Percentiles rank a stretch among this genome's conserved stretches.
phyloP scores from a whole-genome alignment of 2,113 vertebrate species.

The Syngnathus typhle region DNA sequence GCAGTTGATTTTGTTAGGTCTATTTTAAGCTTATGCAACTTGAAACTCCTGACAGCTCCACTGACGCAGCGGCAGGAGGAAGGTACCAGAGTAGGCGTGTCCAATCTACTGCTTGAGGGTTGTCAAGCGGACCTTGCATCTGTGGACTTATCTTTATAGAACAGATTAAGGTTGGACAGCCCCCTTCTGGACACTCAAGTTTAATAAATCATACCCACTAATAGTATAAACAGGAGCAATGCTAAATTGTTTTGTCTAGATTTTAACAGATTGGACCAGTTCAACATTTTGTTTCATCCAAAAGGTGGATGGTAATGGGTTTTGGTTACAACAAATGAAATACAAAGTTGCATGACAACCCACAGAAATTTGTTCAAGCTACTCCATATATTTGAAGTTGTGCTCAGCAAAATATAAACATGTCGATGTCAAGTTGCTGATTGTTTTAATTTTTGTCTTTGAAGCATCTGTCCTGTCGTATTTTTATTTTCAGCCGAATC shows the following conservation, averaged over 20 bases:
- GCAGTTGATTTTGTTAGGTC: constrained; percentile 8
- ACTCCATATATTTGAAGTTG: not conserved
- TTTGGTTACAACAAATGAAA: not conserved
- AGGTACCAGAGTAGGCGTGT: not conserved
- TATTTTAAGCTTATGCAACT: constrained; percentile 43
- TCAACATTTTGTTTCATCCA: not conserved
- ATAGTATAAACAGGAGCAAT: not conserved
- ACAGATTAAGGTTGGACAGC: not conserved
- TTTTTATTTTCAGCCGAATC: not conserved
- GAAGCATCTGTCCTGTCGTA: not conserved
- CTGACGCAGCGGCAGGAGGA: not conserved
- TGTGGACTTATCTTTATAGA: not conserved
- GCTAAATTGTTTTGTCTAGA: not conserved
- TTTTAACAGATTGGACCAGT: constrained; percentile 1
- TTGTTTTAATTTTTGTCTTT: not conserved
- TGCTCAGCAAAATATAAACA: not conserved
- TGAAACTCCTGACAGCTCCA: not conserved
- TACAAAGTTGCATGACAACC: not conserved
- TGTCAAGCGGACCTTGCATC: not conserved
- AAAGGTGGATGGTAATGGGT: not conserved
- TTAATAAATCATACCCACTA: not conserved
- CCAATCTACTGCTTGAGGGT: not conserved
- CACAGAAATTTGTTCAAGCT: not conserved
- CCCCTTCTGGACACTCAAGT: not conserved
- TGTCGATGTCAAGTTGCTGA: not conserved